phyloP scores from a whole-genome alignment of 2,888 invertebrate species.

The Unio pictorum region DNA sequence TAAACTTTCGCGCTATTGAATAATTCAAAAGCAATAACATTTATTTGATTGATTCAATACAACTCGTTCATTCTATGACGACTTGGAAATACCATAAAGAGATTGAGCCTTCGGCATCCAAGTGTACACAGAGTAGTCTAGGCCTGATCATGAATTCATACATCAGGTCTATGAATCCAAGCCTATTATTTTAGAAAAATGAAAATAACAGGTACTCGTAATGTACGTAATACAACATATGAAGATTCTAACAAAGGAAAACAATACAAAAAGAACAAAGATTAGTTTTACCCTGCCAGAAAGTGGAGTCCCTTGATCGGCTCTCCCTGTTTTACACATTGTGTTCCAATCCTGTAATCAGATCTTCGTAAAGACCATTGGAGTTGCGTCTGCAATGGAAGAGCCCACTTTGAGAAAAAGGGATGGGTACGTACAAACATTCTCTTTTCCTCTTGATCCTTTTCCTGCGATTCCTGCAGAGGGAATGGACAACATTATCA shows the following conservation, averaged over 20 bases:
- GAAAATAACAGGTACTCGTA: background rate
- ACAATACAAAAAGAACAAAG: background rate
- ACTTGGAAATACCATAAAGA: no score
- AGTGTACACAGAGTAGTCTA: no score
- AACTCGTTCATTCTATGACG: no score
- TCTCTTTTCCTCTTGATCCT: constrained; percentile 33
- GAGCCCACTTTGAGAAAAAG: constrained; percentile 42
- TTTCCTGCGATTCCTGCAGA: constrained; percentile 26
- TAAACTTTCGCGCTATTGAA: no score
- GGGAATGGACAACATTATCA: background rate
- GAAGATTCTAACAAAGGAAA: background rate
- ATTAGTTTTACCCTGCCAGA: constrained; percentile 22
- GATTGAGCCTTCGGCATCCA: no score
- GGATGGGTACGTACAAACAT: constrained; percentile 44
- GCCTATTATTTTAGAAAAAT: background rate
- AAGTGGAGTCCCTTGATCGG: constrained; percentile 30
- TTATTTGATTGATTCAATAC: no score
- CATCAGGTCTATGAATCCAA: no score
- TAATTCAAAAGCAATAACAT: no score
- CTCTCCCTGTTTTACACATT: constrained; percentile 32
- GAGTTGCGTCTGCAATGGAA: constrained; percentile 28
- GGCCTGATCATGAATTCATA: no score
- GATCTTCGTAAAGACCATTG: constrained; percentile 26
- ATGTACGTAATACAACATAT: background rate
- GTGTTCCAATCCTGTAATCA: constrained; percentile 23